Evolutionary conservation across 2,888 invertebrate genomes (phyloP).

Genomic region (Dolichopus griseipennis): DNA sequence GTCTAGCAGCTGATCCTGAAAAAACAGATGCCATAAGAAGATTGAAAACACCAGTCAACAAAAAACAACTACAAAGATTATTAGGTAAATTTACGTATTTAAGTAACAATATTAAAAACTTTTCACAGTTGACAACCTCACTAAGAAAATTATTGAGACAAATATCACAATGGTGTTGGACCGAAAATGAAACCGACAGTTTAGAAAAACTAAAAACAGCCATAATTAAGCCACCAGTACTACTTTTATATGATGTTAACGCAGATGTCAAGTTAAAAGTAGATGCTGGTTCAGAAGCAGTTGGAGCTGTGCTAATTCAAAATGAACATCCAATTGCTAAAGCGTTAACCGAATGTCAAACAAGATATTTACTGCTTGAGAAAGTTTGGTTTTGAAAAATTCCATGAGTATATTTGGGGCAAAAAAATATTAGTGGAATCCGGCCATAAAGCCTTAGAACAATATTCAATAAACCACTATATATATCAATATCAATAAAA

Average conservation of each 20-base stretch:
- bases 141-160: neutral
- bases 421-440: no score
- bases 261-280: no score
- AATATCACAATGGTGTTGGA: neutral
- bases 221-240: neutral
- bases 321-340: no score
- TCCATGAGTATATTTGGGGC: no score
- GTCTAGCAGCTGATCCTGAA: constrained; percentile 19
- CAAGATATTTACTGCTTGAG: no score
- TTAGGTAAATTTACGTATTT: constrained; percentile 4
- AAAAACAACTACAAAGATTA: neutral
- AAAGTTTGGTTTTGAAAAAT: no score
- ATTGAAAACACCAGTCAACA: constrained; percentile 15
- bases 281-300: neutral
- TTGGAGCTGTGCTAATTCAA: neutral
- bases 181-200: neutral
- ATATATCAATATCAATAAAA: no score
- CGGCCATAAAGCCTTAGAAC: no score
- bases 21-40: constrained; percentile 18
- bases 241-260: neutral
- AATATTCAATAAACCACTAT: no score
- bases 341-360: no score
- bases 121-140: neutral
- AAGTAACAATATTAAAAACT: neutral
- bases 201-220: constrained; percentile 7